phyloP scores from a whole-genome alignment of 2,113 vertebrate species.

The Solea solea region DNA sequence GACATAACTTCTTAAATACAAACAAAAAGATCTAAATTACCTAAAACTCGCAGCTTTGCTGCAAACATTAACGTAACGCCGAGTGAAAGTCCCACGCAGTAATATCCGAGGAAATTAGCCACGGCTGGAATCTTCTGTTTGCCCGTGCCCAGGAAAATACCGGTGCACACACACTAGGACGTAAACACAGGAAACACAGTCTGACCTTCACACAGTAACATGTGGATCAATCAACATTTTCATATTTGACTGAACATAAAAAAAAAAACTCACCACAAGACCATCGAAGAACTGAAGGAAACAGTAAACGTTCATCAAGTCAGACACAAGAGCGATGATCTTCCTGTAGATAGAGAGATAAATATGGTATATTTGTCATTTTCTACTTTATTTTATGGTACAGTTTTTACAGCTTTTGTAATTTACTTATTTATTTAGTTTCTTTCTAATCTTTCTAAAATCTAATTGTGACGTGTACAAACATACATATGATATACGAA shows the following conservation, averaged over 20 bases:
- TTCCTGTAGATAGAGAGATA: conserved; percentile 46
- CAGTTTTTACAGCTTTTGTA: no score
- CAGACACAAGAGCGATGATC: conserved; percentile 72
- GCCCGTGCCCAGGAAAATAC: conserved; percentile 86
- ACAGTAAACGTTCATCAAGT: conserved; percentile 73
- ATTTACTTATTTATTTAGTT: no score
- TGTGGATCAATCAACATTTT: no score
- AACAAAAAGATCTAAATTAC: conserved; percentile 61
- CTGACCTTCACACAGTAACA: not conserved
- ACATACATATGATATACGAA: no score
- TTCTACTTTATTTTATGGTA: no score
- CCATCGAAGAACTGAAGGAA: conserved; percentile 79
- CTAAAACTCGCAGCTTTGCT: conserved; percentile 81
- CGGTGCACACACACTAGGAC: conserved; percentile 59
- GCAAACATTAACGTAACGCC: conserved; percentile 83
- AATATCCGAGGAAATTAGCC: conserved; percentile 83
- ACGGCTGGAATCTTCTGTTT: conserved; percentile 90
- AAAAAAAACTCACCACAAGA: conserved; percentile 69
- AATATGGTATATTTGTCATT: no score
- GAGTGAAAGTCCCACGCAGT: conserved; percentile 83
- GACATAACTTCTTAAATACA: no score
- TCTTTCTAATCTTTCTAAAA: no score
- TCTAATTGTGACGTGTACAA: conserved; percentile 19
- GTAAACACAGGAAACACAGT: conserved; percentile 64
- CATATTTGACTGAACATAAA: not conserved